A percentile compares a stretch with the other conserved stretches of the same genome.
These are phyloP conservation scores for Palloptera scutellata DNA, from an alignment of 2,888 invertebrate species.

Conservation along the genomic window DNA sequence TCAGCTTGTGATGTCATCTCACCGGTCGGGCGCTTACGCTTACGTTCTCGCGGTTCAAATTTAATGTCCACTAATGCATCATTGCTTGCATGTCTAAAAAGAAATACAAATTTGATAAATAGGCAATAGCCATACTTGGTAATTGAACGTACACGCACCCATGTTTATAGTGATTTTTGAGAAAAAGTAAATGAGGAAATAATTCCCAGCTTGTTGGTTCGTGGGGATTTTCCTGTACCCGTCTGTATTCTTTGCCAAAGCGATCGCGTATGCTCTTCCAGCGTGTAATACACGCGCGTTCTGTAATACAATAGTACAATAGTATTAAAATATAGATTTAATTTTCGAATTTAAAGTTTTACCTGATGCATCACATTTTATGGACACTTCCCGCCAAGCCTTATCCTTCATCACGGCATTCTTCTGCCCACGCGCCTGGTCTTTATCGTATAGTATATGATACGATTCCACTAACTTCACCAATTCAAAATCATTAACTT, in stretches of 20 bases:
- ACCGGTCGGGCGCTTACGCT: constrained; percentile 3
- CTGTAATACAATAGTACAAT: constrained; percentile 27
- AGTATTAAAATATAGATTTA: background rate
- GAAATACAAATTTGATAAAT: background rate
- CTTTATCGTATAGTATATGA: constrained; percentile 56
- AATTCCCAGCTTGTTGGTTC: constrained; percentile 56
- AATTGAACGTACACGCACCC: constrained; percentile 39
- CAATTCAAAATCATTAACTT: constrained; percentile 47
- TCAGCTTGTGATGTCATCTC: constrained; percentile 18
- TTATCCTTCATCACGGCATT: constrained; percentile 52
- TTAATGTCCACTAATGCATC: constrained; percentile 46
- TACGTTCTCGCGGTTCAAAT: constrained; percentile 45
- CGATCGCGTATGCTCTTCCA: constrained; percentile 58
- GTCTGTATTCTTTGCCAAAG: constrained; percentile 56
- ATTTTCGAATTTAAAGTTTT: background rate
- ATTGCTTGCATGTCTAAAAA: constrained; percentile 31
- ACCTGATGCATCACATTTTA: constrained; percentile 49
- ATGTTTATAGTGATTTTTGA: constrained; percentile 57
- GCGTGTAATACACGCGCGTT: constrained; percentile 56
- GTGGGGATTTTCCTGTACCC: constrained; percentile 51
- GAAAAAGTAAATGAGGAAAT: constrained; percentile 52
- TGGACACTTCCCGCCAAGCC: constrained; percentile 53
- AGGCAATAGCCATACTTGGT: background rate
- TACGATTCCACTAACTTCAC: constrained; percentile 50
- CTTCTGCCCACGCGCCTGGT: constrained; percentile 47